phyloP scores from a whole-genome alignment of 2,888 invertebrate genomes.

The Dryomyza anilis region DNA sequence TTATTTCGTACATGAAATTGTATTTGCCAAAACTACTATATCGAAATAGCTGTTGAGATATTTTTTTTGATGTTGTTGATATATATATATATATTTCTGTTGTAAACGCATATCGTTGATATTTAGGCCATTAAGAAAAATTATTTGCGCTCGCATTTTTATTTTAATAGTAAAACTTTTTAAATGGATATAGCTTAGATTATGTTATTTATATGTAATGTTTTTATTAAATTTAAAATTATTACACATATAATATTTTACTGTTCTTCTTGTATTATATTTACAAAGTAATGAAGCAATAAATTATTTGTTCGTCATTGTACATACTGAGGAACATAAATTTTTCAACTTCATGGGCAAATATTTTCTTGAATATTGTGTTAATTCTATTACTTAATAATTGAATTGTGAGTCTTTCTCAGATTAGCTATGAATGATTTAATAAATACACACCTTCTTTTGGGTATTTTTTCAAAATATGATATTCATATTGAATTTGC shows the following conservation, averaged over 20 bases:
- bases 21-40: slow-evolving; percentile 21
- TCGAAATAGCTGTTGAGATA: slow-evolving; percentile 11
- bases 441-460: no score
- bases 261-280: slow-evolving; percentile 32
- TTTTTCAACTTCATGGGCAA: neutral
- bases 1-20: slow-evolving; percentile 21
- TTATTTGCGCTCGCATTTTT: slow-evolving; percentile 43
- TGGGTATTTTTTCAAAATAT: no score
- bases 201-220: no score
- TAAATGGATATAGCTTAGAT: no score
- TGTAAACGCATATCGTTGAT: no score
- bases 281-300: slow-evolving; percentile 4
- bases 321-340: neutral
- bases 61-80: slow-evolving; percentile 40
- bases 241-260: slow-evolving; percentile 6
- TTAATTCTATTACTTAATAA: slow-evolving; percentile 17
- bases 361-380: neutral
- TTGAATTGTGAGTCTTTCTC: neutral
- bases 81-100: slow-evolving; percentile 42
- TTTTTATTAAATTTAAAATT: slow-evolving; percentile 7
- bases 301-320: neutral
- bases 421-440: neutral
- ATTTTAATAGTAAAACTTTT: no score
- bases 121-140: slow-evolving; percentile 22
- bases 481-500: slow-evolving; percentile 7